A percentile compares a stretch with the other conserved stretches of the same genome.
These are phyloP conservation scores for Drosophila falleni DNA, from an alignment of 2,888 invertebrate species.

Conservation along the genomic window DNA sequence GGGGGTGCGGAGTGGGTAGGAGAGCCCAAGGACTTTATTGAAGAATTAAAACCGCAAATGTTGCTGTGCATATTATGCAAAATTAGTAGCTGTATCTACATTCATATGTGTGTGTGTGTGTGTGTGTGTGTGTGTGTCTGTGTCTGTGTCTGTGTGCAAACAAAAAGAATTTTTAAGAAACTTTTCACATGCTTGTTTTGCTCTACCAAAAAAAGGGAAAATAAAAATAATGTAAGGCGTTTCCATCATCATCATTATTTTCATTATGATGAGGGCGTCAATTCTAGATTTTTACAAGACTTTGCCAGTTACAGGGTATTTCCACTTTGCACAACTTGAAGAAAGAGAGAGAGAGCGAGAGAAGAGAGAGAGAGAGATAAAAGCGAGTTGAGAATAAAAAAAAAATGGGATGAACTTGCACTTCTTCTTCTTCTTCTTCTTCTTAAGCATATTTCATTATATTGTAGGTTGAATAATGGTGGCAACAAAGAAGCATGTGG, in stretches of 20 bases:
- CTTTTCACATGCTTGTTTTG: conserved; percentile 74
- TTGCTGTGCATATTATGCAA: conserved; percentile 81
- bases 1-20: conserved; percentile 1
- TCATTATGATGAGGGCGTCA: too few relatives aligned
- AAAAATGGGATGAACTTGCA: conserved; percentile 15
- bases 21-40: conserved; percentile 51
- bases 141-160: conserved; percentile 47
- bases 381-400: too few relatives aligned
- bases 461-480: conserved; percentile 39
- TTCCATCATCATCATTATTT: conserved; percentile 13
- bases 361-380: too few relatives aligned
- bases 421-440: conserved; percentile 30
- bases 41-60: conserved; percentile 84
- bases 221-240: conserved; percentile 11
- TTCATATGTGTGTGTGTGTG: conserved; percentile 25
- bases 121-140: neutral
- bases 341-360: too few relatives aligned
- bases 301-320: too few relatives aligned
- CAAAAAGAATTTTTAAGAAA: conserved; percentile 82
- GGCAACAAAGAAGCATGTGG: conserved; percentile 11
- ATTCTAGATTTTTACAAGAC: too few relatives aligned
- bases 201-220: conserved; percentile 3
- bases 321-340: too few relatives aligned
- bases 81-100: conserved; percentile 75
- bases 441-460: conserved; percentile 76